Percentiles rank a stretch among this genome's conserved stretches.
Evolutionary conservation across 2,888 invertebrate genomes (phyloP).

Genomic region (Cheilosia impressa): DNA sequence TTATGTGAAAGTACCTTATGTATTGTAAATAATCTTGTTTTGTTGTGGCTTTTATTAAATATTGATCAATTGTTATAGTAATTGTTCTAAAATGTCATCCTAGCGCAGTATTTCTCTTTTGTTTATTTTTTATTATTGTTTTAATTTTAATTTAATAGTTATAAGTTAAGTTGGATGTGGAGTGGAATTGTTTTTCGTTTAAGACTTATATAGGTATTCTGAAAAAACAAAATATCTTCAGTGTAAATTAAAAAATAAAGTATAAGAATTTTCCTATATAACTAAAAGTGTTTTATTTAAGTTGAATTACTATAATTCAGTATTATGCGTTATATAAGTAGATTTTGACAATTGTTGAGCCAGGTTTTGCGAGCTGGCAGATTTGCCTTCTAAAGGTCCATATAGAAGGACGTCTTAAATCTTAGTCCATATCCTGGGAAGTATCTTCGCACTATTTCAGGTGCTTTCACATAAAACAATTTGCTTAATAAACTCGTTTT

Average conservation of each 20-base stretch:
- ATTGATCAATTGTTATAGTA: conserved; percentile 64
- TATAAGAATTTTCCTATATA: conserved; percentile 34
- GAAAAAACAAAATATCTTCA: conserved; percentile 1
- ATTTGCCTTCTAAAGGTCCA: background rate
- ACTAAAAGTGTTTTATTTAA: conserved; percentile 15
- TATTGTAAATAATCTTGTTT: conserved; percentile 64
- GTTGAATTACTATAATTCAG: conserved; percentile 64
- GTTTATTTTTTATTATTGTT: conserved; percentile 25
- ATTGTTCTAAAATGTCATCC: conserved; percentile 72
- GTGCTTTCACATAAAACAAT: too few relatives aligned
- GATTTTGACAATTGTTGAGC: conserved; percentile 22
- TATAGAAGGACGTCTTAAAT: background rate
- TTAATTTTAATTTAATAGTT: conserved; percentile 35
- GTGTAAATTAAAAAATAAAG: conserved; percentile 7
- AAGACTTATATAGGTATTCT: conserved; percentile 12
- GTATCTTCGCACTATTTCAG: too few relatives aligned
- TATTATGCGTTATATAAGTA: conserved; percentile 14
- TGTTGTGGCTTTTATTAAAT: conserved; percentile 54
- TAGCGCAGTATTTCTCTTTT: conserved; percentile 51
- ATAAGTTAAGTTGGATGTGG: conserved; percentile 65
- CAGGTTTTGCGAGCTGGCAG: background rate
- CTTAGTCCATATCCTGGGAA: too few relatives aligned
- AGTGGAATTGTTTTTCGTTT: conserved; percentile 54
- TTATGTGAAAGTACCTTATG: conserved; percentile 62
- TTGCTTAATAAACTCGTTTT: too few relatives aligned